Evolutionary conservation across 2,888 invertebrate species (phyloP), one percentile per base, ranked within the genome.

Genomic region (Amorpha juglandis): DNA sequence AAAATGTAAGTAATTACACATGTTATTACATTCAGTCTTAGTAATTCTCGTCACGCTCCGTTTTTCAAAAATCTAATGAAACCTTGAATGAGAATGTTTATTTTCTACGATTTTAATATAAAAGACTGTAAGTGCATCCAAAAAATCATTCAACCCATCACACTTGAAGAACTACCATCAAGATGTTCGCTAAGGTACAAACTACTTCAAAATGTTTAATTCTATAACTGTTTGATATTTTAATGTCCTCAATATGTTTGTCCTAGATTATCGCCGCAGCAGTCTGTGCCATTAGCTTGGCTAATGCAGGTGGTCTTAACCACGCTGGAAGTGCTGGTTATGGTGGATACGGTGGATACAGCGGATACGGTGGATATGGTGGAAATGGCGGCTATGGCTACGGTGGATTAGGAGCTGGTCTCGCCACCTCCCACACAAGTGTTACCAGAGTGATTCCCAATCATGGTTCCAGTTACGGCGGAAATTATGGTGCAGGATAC

Each of bases 111-210:
- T 76, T 82, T 81, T 78, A 69, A 82, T 88, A 88, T 88, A 88
- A 82, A 88, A 87, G 83, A 82, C 69, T 71, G 78, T 67, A 83
- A 86, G 81, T 86, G 86, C 85, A 79, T 78, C 63, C 69, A 65
- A 67, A 72, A 73, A 75, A 73, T 80, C 85, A 87, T 81, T 87
- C 84, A 75, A 78, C 78, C 80, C 82, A 82, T 82, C 78, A 81
- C 76, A 71, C 72, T 78, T 79, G 81, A 83, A 82, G 79, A 76
- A 74, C 71, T 71, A 78, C 77, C 74, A 83, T 73, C 82, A 85
- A 81, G 72, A 88, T 88, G 88, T 84, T 83, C 73, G 76, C 83
- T 70, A 88, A 88, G 86, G 88, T 88, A 83, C 84, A 77, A 19
- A 21, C 16, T 65, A 68, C 67, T 70, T 63, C 63, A 70, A 64